Conservation (phyloP, 2,113 vertebrate species). For the Platycercus adscitus region DNA sequence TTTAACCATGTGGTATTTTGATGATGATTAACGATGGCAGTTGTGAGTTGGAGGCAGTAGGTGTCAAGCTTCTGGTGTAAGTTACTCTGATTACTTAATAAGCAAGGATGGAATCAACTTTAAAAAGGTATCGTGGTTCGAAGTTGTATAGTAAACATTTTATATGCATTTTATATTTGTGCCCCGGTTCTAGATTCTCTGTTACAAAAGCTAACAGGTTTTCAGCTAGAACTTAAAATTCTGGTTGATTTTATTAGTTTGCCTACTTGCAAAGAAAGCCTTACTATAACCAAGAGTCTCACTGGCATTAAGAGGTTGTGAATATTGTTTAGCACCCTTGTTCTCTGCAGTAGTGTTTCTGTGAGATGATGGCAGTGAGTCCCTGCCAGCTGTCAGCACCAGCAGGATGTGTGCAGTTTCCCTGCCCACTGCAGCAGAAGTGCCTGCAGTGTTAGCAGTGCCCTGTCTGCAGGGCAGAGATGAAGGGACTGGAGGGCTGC, state of each 20-base stretch:
- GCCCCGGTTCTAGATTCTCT: background rate
- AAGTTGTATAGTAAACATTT: background rate
- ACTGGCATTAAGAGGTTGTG: background rate
- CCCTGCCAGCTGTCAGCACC: no score
- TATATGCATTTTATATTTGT: background rate
- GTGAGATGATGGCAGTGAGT: background rate
- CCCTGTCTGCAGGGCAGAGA: background rate
- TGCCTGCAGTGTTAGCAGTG: background rate
- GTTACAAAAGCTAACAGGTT: background rate
- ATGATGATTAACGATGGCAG: background rate
- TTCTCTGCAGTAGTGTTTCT: background rate
- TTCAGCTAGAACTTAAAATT: background rate
- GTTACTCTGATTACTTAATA: background rate
- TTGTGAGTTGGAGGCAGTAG: background rate
- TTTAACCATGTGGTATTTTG: background rate
- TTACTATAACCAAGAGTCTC: background rate
- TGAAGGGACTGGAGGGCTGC: background rate
- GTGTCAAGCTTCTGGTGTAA: background rate
- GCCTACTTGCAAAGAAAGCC: background rate
- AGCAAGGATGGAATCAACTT: background rate
- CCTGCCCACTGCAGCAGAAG: rapidly evolving
- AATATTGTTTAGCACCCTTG: background rate
- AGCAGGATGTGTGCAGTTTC: background rate
- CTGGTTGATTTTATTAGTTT: background rate
- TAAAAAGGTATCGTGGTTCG: background rate